A percentile compares a stretch with the other conserved stretches of the same genome.
These are phyloP conservation scores for Glaucomys volans DNA, from an alignment of 2,113 vertebrate genomes.

Conservation along the genomic window DNA sequence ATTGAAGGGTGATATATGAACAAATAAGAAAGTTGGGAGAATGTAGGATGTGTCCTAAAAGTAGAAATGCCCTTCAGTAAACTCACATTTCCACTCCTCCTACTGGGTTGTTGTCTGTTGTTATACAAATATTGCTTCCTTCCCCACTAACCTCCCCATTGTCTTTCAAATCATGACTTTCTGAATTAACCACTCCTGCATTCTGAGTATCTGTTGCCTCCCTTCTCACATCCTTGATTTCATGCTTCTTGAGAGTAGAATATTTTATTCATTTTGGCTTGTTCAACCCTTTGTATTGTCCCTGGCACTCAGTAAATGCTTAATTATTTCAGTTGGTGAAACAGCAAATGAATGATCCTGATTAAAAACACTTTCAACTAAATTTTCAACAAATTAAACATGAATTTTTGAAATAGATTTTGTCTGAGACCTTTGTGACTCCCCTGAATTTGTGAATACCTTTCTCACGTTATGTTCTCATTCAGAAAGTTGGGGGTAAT, in stretches of 20 bases:
- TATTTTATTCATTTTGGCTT: conserved; percentile 52
- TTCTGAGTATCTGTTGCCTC: background rate
- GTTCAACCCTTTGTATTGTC: conserved; percentile 35
- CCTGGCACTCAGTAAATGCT: background rate
- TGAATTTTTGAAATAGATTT: conserved; percentile 22
- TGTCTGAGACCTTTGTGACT: conserved; percentile 59
- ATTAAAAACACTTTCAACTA: conserved; percentile 45
- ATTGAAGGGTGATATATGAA: background rate
- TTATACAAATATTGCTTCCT: background rate
- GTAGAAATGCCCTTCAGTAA: conserved; percentile 14
- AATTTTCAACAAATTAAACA: background rate
- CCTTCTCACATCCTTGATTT: background rate
- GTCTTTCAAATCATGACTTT: conserved; percentile 37
- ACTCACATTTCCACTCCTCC: conserved; percentile 2
- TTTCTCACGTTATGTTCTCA: conserved; percentile 34
- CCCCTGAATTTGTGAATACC: background rate
- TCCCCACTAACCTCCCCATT: background rate
- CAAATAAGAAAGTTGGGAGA: background rate
- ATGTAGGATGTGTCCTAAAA: background rate
- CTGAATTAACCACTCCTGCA: background rate
- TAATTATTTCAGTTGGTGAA: background rate
- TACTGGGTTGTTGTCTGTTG: background rate
- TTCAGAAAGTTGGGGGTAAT: conserved; percentile 45
- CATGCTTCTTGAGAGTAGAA: background rate
- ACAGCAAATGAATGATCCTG: conserved; percentile 14